Base-by-base conservation (phyloP, 2,888 invertebrate genomes). In the Xestia sexstrigata region DNA sequence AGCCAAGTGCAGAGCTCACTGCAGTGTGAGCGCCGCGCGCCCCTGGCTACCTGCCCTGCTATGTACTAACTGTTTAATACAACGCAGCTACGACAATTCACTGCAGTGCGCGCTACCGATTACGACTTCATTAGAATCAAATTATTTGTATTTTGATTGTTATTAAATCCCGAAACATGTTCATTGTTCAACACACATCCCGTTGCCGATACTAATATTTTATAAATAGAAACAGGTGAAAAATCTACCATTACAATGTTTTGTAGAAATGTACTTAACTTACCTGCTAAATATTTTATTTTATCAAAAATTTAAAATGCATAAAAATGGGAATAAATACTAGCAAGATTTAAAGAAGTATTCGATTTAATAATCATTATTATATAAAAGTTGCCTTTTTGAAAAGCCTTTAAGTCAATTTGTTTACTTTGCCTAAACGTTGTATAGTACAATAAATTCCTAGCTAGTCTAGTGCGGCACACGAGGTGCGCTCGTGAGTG, bases 101-200 rank as follows among this genome's bases (percentile, higher is more conserved):
- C 93, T 93, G 91, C 91, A 92, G 91, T 93, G 93, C 92, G 84
- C 83, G 75, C 60, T 70, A 67, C 5, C 35, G 11, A 62, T 69
- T 69, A 81, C 35, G 15, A 30, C 7, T 17, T 42, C 17, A n/a
- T 42, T 6, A 42, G n/a, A 58, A 17, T 58, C 8, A 58, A 7
- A 7, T 67, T 39, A 76, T 58, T 30, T 49, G 35, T 60, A 65
- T 65, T 66, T 42, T 39, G 26, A 70, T 66, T 69, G 30, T 42
- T 49, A 72, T 65, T 42, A 26, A 49, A 73, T 74, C 47, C 35
- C 7, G 13, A 26, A 62, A 72, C 35, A 65, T 13, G 47, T 55
- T n/a, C n/a, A n/a, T n/a, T n/a, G n/a, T n/a, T n/a, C n/a, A n/a
- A n/a, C n/a, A n/a, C n/a, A n/a, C 23, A 35, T 72, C 26, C 11